phyloP scores from a whole-genome alignment of 1,140 invertebrate genomes.

The Lasioglossum albipes region DNA sequence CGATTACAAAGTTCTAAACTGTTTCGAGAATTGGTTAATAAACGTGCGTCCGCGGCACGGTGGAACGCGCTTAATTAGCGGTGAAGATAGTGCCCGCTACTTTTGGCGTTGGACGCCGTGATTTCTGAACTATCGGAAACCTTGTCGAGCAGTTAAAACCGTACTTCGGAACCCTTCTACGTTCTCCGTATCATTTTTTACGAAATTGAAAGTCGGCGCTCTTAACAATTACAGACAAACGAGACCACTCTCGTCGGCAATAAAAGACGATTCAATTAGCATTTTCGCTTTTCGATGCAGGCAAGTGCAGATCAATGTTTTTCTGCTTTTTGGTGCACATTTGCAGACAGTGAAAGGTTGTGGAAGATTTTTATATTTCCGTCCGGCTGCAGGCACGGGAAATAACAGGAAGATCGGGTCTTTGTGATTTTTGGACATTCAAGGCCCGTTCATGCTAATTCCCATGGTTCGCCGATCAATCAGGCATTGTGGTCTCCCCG shows the following conservation, averaged over 20 bases:
- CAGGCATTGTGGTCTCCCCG: not conserved
- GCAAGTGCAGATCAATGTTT: too few relatives aligned
- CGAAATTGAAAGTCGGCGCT: not conserved
- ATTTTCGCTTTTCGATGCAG: too few relatives aligned
- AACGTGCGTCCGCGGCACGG: conserved; percentile 1
- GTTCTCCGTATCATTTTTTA: not conserved
- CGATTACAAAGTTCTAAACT: conserved; percentile 32
- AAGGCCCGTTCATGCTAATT: not conserved
- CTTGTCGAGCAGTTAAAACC: not conserved
- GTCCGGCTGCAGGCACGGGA: too few relatives aligned
- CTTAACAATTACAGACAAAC: not conserved
- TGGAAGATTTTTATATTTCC: too few relatives aligned
- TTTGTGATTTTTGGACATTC: not conserved
- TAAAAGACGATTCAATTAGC: too few relatives aligned
- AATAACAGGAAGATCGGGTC: not conserved
- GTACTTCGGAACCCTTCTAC: not conserved
- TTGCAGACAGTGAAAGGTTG: too few relatives aligned
- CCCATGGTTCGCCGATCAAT: not conserved
- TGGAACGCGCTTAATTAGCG: conserved; percentile 23
- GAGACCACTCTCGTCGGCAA: not conserved
- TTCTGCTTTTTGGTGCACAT: too few relatives aligned
- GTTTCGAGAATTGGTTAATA: conserved; percentile 27
- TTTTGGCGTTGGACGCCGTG: not conserved
- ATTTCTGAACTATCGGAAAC: not conserved
- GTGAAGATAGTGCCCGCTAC: conserved; percentile 5